These are phyloP conservation scores for Leptarthrus brevirostris DNA, from an alignment of 2,888 invertebrate genomes.

Conservation along the genomic window DNA sequence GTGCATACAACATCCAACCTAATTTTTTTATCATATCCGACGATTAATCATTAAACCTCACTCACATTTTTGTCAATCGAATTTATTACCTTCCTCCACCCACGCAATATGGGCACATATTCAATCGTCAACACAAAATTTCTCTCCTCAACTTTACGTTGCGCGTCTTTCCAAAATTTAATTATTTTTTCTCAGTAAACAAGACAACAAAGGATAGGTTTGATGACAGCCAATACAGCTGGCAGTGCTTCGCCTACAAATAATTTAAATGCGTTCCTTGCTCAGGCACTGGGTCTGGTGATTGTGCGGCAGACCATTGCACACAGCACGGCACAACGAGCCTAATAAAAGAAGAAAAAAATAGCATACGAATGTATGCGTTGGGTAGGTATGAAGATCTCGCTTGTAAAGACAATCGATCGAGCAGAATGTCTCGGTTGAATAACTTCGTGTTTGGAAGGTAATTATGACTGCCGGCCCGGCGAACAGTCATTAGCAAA, in stretches of 20 bases:
- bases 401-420: conserved; percentile 26
- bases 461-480: conserved; percentile 10
- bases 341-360: not conserved
- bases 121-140: no score
- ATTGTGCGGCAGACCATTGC: conserved; percentile 6
- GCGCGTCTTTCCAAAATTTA: not conserved
- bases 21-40: no score
- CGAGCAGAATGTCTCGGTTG: conserved; percentile 44
- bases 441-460: conserved; percentile 35
- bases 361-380: not conserved
- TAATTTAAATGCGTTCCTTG: not conserved
- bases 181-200: not conserved
- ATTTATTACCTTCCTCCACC: not conserved
- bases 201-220: not conserved
- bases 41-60: no score
- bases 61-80: no score
- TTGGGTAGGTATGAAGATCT: not conserved
- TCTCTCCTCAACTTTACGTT: no score
- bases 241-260: conserved; percentile 11
- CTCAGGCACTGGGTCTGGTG: not conserved
- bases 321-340: not conserved
- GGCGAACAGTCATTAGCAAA: conserved; percentile 1
- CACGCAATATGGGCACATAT: not conserved
- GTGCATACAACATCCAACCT: no score
- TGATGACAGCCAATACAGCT: not conserved